Conservation (phyloP, 2,888 invertebrate species). For the Drosophila atroscutellata region DNA sequence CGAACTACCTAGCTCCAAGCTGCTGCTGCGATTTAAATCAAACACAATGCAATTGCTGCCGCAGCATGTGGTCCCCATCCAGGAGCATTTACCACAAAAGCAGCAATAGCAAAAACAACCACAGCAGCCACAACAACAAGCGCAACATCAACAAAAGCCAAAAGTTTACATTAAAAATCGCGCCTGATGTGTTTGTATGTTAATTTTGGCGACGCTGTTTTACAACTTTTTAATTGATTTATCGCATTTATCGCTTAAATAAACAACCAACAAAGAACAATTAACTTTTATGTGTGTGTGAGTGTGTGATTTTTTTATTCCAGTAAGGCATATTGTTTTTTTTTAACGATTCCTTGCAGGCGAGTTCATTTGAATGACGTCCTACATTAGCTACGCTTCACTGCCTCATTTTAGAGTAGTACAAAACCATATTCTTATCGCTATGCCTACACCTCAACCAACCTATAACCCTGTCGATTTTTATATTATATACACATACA, state of each 20-base stretch:
- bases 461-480: not conserved
- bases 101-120: conserved; percentile 20
- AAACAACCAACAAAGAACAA: conserved; percentile 44
- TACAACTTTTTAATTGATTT: conserved; percentile 77
- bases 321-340: conserved; percentile 30
- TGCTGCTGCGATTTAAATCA: conserved; percentile 48
- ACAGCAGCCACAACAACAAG: conserved; percentile 16
- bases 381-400: conserved; percentile 58
- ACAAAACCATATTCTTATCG: not conserved
- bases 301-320: conserved; percentile 3
- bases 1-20: conserved; percentile 12
- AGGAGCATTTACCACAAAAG: conserved; percentile 24
- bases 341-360: conserved; percentile 29
- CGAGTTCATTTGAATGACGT: conserved; percentile 50
- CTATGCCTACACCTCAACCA: not conserved
- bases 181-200: conserved; percentile 82
- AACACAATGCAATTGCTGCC: conserved; percentile 48
- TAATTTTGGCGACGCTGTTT: conserved; percentile 70
- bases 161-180: conserved; percentile 74
- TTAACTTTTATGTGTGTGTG: conserved; percentile 36
- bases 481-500: not conserved
- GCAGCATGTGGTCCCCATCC: conserved; percentile 66
- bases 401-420: conserved; percentile 24
- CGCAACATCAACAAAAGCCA: conserved; percentile 17
- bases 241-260: conserved; percentile 36